Percentiles rank a stretch among this genome's conserved stretches.
These are phyloP conservation scores for Diarsia rubi DNA, from an alignment of 2,888 invertebrate species.

Conservation along the genomic window DNA sequence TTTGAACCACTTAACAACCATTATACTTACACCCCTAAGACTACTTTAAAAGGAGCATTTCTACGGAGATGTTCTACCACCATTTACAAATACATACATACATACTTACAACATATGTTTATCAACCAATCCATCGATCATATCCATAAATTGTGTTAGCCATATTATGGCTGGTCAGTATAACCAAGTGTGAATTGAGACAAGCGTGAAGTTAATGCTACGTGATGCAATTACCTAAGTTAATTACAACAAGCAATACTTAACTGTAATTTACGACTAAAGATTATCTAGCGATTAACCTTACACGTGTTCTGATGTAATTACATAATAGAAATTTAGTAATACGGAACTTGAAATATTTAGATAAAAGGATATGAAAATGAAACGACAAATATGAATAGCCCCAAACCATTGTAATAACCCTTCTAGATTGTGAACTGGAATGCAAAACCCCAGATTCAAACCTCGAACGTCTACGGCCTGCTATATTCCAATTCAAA, in stretches of 20 bases:
- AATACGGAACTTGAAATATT: not conserved
- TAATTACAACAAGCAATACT: slow-evolving; percentile 45
- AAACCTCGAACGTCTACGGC: not conserved
- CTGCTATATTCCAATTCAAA: slow-evolving; percentile 15
- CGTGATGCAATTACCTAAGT: slow-evolving; percentile 30
- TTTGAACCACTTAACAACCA: not conserved
- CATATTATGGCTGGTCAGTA: slow-evolving; percentile 16
- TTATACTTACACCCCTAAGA: not conserved
- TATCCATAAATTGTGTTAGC: slow-evolving; percentile 17
- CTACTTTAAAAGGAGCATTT: not conserved
- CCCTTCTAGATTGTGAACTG: not conserved
- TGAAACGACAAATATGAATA: not conserved
- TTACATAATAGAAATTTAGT: not conserved
- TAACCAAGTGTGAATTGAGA: slow-evolving; percentile 32
- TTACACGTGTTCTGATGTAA: slow-evolving; percentile 5
- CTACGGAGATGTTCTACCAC: slow-evolving; percentile 7
- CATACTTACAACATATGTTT: not conserved
- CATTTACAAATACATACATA: slow-evolving; percentile 6
- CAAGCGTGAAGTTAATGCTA: slow-evolving; percentile 47
- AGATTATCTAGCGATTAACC: slow-evolving; percentile 2
- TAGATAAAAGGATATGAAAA: not conserved
- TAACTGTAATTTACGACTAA: slow-evolving; percentile 33
- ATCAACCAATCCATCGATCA: slow-evolving; percentile 7
- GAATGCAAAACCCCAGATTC: slow-evolving; percentile 10
- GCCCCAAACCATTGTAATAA: not conserved